These are phyloP conservation scores for Euborellia annulipes DNA, from an alignment of 1,140 invertebrate species.

Conservation along the genomic window DNA sequence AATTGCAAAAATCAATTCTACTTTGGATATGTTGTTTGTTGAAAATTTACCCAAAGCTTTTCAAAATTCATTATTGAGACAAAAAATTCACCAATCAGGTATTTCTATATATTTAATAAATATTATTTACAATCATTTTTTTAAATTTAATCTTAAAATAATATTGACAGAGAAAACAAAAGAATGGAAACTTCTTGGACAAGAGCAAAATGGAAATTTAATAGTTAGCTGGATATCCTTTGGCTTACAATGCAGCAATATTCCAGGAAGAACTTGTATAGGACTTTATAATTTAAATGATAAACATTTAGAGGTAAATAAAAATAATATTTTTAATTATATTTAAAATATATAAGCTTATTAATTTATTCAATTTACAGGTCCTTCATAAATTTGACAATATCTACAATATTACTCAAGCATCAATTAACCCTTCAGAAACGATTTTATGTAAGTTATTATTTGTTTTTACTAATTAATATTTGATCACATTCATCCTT, in stretches of 20 bases:
- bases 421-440: constrained; percentile 50
- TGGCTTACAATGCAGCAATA: constrained; percentile 23
- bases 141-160: no score
- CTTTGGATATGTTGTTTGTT: no score
- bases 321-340: constrained; percentile 14
- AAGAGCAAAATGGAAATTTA: constrained; percentile 54
- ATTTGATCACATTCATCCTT: no score
- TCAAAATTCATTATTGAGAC: no score
- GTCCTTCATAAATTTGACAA: constrained; percentile 43
- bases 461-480: no score
- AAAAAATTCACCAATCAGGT: no score
- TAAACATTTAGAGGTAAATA: constrained; percentile 25
- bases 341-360: background rate
- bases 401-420: constrained; percentile 52
- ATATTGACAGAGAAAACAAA: constrained; percentile 34
- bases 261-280: constrained; percentile 22
- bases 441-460: constrained; percentile 35
- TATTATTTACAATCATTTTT: no score
- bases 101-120: no score
- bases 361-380: constrained; percentile 23
- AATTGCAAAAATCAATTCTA: no score
- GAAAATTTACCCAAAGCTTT: no score
- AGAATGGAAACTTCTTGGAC: constrained; percentile 59
- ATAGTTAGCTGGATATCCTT: constrained; percentile 51
- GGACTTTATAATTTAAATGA: constrained; percentile 26